A percentile compares a stretch with the other conserved stretches of the same genome.
These are phyloP conservation scores for Syngnathoides biaculeatus DNA, from an alignment of 2,113 vertebrate genomes.

Conservation along the genomic window DNA sequence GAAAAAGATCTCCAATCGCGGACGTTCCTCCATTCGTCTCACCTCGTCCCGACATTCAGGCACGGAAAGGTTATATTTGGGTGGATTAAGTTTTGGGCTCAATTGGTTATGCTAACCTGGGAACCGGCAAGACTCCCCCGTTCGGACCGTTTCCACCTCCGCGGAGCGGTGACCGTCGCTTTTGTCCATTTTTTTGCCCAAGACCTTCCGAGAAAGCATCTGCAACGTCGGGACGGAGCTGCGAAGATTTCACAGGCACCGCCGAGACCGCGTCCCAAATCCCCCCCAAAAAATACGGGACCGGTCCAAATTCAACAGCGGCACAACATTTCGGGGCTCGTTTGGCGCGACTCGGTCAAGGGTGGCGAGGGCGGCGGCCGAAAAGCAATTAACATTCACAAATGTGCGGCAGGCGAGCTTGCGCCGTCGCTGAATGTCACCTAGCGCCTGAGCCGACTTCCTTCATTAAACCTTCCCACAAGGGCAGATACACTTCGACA, in stretches of 20 bases:
- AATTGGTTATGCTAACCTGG: conserved; percentile 41
- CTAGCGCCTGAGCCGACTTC: conserved; percentile 51
- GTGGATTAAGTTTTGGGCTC: conserved; percentile 42
- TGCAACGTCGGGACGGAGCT: too few relatives aligned
- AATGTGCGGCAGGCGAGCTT: conserved; percentile 63
- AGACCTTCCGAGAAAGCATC: too few relatives aligned
- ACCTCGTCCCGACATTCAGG: conserved; percentile 35
- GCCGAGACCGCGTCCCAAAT: too few relatives aligned
- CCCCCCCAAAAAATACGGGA: too few relatives aligned
- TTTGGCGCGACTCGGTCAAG: conserved; percentile 36
- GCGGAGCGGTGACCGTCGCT: too few relatives aligned
- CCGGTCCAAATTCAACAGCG: not conserved
- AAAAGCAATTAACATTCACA: conserved; percentile 74
- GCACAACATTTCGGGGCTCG: not conserved
- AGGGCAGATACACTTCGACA: conserved; percentile 67
- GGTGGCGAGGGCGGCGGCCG: conserved; percentile 29
- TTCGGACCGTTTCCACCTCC: too few relatives aligned
- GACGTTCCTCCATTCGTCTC: conserved; percentile 18
- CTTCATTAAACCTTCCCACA: conserved; percentile 60
- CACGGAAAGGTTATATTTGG: conserved; percentile 28
- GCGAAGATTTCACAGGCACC: too few relatives aligned
- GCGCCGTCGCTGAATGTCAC: conserved; percentile 60
- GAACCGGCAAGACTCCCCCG: too few relatives aligned
- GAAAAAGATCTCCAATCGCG: conserved; percentile 61
- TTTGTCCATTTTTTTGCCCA: too few relatives aligned